Base-by-base conservation (phyloP, 2,888 invertebrate genomes). In the Phania funesta region DNA sequence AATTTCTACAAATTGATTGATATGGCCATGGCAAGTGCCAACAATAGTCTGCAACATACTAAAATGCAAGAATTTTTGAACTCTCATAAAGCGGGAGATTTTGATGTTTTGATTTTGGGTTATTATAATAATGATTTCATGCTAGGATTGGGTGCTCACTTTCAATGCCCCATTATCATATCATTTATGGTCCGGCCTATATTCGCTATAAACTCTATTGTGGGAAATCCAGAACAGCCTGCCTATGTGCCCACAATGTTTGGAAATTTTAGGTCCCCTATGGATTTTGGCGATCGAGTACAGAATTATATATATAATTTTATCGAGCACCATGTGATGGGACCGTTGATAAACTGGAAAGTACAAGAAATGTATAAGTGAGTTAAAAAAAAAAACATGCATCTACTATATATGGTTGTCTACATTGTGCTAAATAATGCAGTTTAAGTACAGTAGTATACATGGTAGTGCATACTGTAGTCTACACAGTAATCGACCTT, bases 41-140 rank as follows among this genome's bases (percentile, higher is more conserved):
- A 86, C 41, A 50, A 24, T 0, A 85, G 77, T 7, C 11, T 44
- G 41, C 41, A 44, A 18, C 16, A 44, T 85, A 3, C 38, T 74
- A 64, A 68, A 9, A 76, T 87, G 71, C 80, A 79, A 26, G 62
- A 84, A 48, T 81, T 87, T 16, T 80, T 87, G 73, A 44, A 56
- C 0, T 79, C 84, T 6, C 86, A 86, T 64, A n/a, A 6, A 16
- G 41, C 41, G 16, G 80, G 80, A 6, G 75, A 73, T 48, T 90
- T 88, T n/a, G 90, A 90, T 84, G 79, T 90, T 26, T 65, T 90
- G 2, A 73, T 90, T 3, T 35, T 88, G 9, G 91, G 90, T 5
- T 86, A 86, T 46, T 84, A 88, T 16, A 73, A 87, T 32, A 90
- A 88, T 50, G 88, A 89, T 4, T 88, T 86, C 11, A 85, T 87